These are phyloP conservation scores for Crepidodera aurea DNA, from an alignment of 2,888 invertebrate species.

Conservation along the genomic window DNA sequence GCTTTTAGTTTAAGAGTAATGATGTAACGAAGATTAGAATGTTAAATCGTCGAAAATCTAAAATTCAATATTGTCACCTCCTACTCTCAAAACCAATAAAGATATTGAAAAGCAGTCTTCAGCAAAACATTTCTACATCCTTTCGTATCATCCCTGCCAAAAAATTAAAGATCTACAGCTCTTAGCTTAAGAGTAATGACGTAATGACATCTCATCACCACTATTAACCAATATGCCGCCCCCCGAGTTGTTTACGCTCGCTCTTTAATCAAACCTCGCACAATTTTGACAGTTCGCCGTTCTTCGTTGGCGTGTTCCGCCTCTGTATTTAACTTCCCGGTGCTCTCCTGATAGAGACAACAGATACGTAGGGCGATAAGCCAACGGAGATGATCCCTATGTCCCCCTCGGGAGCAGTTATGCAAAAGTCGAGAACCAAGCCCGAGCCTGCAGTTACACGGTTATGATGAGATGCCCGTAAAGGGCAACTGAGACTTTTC, in stretches of 20 bases:
- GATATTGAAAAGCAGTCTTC: too few relatives aligned
- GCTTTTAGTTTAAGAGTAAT: too few relatives aligned
- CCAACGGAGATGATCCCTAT: conserved; percentile 45
- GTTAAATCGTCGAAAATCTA: too few relatives aligned
- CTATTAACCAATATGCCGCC: too few relatives aligned
- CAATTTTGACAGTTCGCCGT: not conserved
- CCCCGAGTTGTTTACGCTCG: not conserved
- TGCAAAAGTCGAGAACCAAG: conserved; percentile 59
- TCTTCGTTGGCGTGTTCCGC: conserved; percentile 1
- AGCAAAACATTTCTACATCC: too few relatives aligned
- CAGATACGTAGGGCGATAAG: conserved; percentile 28
- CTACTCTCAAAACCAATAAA: too few relatives aligned
- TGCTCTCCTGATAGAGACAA: conserved; percentile 27
- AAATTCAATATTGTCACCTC: too few relatives aligned
- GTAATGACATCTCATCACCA: too few relatives aligned
- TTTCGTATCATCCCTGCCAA: too few relatives aligned
- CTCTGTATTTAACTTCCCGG: conserved; percentile 18
- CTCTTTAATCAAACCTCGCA: not conserved
- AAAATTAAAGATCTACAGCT: too few relatives aligned
- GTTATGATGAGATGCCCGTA: conserved; percentile 57
- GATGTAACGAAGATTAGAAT: too few relatives aligned
- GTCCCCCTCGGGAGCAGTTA: conserved; percentile 60
- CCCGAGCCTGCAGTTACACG: conserved; percentile 52
- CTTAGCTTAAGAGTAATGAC: too few relatives aligned
- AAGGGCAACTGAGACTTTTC: conserved; percentile 50